These are phyloP conservation scores for Amia ocellicauda DNA, from an alignment of 2,113 vertebrate genomes.

Conservation along the genomic window DNA sequence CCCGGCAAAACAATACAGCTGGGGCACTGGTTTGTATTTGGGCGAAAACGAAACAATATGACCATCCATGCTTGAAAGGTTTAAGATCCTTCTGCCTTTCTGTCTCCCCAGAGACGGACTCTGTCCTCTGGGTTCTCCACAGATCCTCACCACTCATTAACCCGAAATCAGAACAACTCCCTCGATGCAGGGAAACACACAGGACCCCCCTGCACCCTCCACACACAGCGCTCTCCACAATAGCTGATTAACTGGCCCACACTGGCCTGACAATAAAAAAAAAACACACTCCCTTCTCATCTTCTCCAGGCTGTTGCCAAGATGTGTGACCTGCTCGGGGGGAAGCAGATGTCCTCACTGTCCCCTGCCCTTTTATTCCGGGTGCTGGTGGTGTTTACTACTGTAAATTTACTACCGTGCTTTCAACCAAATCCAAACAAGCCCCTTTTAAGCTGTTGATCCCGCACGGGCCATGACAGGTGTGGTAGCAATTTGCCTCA, in stretches of 20 bases:
- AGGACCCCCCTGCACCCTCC: too few species aligned
- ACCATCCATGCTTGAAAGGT: too few species aligned
- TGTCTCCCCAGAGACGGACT: not conserved
- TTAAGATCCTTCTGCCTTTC: not conserved
- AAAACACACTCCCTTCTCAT: not conserved
- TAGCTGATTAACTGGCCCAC: conserved; percentile 7
- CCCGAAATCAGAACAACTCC: not conserved
- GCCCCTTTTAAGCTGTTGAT: not conserved
- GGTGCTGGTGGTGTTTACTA: not conserved
- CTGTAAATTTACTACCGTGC: not conserved
- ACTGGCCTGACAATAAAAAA: not conserved
- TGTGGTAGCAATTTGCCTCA: not conserved
- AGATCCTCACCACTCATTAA: not conserved
- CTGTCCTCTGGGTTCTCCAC: not conserved
- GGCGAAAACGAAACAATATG: too few species aligned
- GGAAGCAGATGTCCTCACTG: conserved; percentile 1
- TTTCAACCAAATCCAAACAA: not conserved
- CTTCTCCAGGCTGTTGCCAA: not conserved
- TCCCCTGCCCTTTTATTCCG: not conserved
- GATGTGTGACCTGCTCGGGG: not conserved
- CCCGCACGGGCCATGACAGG: not conserved
- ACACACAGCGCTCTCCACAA: not conserved
- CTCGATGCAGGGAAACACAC: not conserved
- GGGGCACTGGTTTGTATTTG: too few species aligned
- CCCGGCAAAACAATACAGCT: too few species aligned